Conservation (phyloP, 2,888 invertebrate species). For the Brenthis daphne region DNA sequence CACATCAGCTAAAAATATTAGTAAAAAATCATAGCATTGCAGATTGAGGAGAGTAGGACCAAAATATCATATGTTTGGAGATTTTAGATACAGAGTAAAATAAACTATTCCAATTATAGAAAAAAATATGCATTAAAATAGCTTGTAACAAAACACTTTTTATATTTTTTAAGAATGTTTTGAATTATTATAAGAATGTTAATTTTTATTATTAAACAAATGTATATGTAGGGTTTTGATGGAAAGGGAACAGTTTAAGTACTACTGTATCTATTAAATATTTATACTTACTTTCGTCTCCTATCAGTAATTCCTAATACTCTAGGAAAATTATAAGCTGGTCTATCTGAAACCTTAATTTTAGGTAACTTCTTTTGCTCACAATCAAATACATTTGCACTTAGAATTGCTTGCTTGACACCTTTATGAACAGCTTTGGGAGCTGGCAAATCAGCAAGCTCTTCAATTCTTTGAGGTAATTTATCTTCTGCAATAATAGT, state of each 20-base stretch:
- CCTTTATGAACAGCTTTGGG: slow-evolving; percentile 79
- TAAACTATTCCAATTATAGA: too few species aligned
- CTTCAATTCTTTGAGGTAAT: slow-evolving; percentile 83
- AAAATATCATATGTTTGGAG: too few species aligned
- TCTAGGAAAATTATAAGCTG: slow-evolving; percentile 87
- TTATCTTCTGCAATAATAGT: slow-evolving; percentile 84
- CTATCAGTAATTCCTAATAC: slow-evolving; percentile 87
- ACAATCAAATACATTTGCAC: slow-evolving; percentile 88
- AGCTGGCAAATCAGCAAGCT: slow-evolving; percentile 73
- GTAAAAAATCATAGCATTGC: too few species aligned
- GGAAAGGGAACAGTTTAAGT: not conserved
- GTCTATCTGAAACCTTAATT: slow-evolving; percentile 85
- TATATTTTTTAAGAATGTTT: too few species aligned
- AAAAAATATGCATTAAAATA: too few species aligned
- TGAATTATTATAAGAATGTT: too few species aligned
- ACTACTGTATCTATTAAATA: not conserved
- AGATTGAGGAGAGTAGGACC: too few species aligned
- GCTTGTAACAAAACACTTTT: too few species aligned
- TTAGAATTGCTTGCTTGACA: slow-evolving; percentile 84
- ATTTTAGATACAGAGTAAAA: too few species aligned
- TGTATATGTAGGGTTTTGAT: too few species aligned
- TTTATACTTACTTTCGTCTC: slow-evolving; percentile 84
- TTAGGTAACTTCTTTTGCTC: slow-evolving; percentile 90
- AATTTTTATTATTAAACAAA: too few species aligned
- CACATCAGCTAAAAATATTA: too few species aligned